A percentile compares a stretch with the other conserved stretches of the same genome.
phyloP scores from a whole-genome alignment of 2,888 invertebrate genomes.

The Onchidella celtica region DNA sequence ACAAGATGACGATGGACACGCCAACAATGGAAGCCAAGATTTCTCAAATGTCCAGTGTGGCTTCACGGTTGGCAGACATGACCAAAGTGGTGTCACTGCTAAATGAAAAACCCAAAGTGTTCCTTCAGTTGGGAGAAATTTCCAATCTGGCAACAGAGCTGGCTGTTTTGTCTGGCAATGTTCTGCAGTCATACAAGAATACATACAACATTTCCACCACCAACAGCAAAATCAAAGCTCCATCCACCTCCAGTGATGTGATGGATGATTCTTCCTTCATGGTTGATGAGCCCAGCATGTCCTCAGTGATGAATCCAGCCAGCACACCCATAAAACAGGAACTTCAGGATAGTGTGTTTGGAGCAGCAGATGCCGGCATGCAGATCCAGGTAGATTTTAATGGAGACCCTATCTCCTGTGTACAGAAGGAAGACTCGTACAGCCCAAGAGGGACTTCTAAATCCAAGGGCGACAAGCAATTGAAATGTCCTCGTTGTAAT shows the following conservation, averaged over 20 bases:
- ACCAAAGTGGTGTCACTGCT: slow-evolving; percentile 36
- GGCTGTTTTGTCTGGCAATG: slow-evolving; percentile 28
- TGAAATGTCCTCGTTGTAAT: slow-evolving; percentile 33
- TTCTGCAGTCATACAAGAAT: slow-evolving; percentile 34
- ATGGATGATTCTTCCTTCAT: slow-evolving; percentile 22
- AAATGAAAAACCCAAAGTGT: slow-evolving; percentile 23
- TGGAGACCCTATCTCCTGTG: slow-evolving; percentile 23
- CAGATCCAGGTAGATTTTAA: slow-evolving; percentile 45
- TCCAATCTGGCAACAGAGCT: slow-evolving; percentile 33
- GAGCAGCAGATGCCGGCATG: slow-evolving; percentile 11
- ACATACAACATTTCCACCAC: neutral
- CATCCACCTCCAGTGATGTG: slow-evolving; percentile 6
- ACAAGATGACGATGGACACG: slow-evolving; percentile 29
- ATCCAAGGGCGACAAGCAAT: slow-evolving; percentile 20
- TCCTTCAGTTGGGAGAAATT: slow-evolving; percentile 37
- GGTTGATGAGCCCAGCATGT: slow-evolving; percentile 1
- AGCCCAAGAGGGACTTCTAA: neutral
- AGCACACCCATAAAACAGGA: slow-evolving; percentile 32
- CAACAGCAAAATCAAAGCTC: neutral
- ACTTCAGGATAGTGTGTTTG: slow-evolving; percentile 9
- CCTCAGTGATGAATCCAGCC: neutral
- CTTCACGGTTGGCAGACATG: slow-evolving; percentile 32
- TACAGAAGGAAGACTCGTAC: slow-evolving; percentile 12
- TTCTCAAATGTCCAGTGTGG: slow-evolving; percentile 18
- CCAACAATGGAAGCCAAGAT: slow-evolving; percentile 38